Evolutionary conservation across 2,113 vertebrate genomes (phyloP), one percentile per base, ranked within the genome.

Genomic region (Calyptommatus sinebrachiatus): DNA sequence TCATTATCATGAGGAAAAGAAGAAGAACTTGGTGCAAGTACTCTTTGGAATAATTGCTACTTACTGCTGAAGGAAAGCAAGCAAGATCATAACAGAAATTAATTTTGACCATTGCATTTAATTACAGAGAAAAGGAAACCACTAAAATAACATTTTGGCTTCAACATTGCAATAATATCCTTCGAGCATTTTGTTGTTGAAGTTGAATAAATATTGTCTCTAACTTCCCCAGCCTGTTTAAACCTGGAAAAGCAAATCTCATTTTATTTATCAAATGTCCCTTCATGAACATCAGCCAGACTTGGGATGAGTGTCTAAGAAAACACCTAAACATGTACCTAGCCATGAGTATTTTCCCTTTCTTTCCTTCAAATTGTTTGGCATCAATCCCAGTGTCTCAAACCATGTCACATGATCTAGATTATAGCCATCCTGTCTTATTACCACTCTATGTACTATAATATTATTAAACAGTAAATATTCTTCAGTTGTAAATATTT

Each of bases 401-500:
- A 62, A 24, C 31, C 45, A 26, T 78, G 77, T 21, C 71, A 60
- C 20, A 53, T 86, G 21, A 7, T 77, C 79, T 86, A 73, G 35
- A 14, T 29, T 78, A 76, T n/a, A 53, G 45, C 78, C 68, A 1
- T 80, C 88, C n/a, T 45, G 76, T 91, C 88, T 85, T 88, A 79
- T 84, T 91, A 82, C 62, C 28, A 29, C 84, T 83, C 67, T 87
- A 82, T 53, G 73, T 68, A 63, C 48, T 69, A 61, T 81, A 53
- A 78, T 67, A 53, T 89, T 90, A 91, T 91, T 90, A 92, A 85
- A 87, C 83, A 86, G 76, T 91, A 90, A 89, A 90, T 91, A 91
- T 86, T 85, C 74, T 70, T 81, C 57, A 81, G 90, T 89, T 57
- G 77, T 89, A 86, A 90, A 89, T 91, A 91, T 89, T 92, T 91